Evolutionary conservation across 2,797 vertebrate species (phyloP), one percentile per base, ranked within the genome.

Genomic region (Aphelocoma californica): DNA sequence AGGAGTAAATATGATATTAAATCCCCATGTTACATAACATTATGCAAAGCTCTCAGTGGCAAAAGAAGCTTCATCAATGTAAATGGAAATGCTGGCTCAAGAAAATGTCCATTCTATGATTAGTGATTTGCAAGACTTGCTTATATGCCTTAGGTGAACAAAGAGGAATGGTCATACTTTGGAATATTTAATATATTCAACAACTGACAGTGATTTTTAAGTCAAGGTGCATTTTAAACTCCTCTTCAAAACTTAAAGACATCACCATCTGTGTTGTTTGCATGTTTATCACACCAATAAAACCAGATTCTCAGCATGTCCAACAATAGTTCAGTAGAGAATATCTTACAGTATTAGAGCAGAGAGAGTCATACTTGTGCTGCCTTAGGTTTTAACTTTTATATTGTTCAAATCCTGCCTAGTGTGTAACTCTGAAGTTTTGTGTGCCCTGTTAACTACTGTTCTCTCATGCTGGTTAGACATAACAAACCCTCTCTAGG

Each of bases 251-350:
- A 48, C 24, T 40, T 32, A 64, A 70, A 58, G 31, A 12, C 18
- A 56, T 65, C 10, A 10, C 18, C 5, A 53, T 29, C 6, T 8
- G 1, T 32, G 6, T 56, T 1, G 0, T 53, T 70, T 90, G 8
- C 10, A 51, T 24, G 12, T 42, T 80, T 77, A 47, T 44, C 21
- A 50, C 9, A 53, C 3, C 15, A 19, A 67, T 75, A 84, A 89
- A 34, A 4, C 58, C 45, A n/a, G 32, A 54, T 88, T 75, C 19
- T 34, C 14, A 57, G 5, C 20, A 13, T 29, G 11, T 69, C 17
- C 54, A 74, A 38, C 7, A 75, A 71, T 12, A 8, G 45, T 25
- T 14, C 29, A 48, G 54, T 66, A 64, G 6, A 74, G 18, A 65
- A 56, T 47, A 32, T 73, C 25, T 71, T 78, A 38, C 32, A 36